phyloP scores from a whole-genome alignment of 2,797 vertebrate genomes.

The Salarias fasciatus region DNA sequence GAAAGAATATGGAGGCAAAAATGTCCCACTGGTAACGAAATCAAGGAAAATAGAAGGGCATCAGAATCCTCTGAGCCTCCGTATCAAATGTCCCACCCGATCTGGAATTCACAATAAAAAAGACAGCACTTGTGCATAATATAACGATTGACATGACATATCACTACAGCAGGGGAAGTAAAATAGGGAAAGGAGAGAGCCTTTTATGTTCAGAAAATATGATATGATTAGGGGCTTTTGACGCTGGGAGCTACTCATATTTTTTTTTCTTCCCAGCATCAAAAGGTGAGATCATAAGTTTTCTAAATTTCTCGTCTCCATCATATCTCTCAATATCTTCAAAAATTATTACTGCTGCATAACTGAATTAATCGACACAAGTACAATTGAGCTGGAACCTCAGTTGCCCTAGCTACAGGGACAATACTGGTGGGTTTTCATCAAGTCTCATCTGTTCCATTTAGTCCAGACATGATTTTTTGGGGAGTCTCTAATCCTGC shows the following conservation, averaged over 20 bases:
- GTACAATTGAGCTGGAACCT: constrained; percentile 66
- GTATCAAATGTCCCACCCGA: constrained; percentile 73
- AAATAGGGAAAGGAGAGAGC: constrained; percentile 61
- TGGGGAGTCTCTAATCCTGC: constrained; percentile 56
- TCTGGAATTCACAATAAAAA: constrained; percentile 73
- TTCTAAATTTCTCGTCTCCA: constrained; percentile 58
- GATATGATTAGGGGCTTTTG: constrained; percentile 76
- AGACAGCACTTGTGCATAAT: constrained; percentile 75
- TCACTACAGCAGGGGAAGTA: constrained; percentile 65
- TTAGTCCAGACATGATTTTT: constrained; percentile 55
- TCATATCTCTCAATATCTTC: constrained; percentile 66
- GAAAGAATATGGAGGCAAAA: constrained; percentile 76
- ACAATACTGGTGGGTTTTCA: constrained; percentile 49
- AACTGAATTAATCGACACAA: constrained; percentile 71
- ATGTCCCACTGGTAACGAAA: constrained; percentile 75
- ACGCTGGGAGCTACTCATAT: constrained; percentile 64
- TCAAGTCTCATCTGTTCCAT: constrained; percentile 74
- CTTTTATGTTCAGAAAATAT: constrained; percentile 77
- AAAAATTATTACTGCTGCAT: constrained; percentile 71
- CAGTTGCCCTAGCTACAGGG: constrained; percentile 68
- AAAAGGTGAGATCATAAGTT: constrained; percentile 78
- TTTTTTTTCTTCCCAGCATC: constrained; percentile 51
- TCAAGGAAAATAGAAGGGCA: constrained; percentile 81
- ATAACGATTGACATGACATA: constrained; percentile 77
- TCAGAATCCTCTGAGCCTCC: constrained; percentile 73